A percentile compares a stretch with the other conserved stretches of the same genome.
phyloP scores from a whole-genome alignment of 1,140 invertebrate genomes.

The Prorops nasuta region DNA sequence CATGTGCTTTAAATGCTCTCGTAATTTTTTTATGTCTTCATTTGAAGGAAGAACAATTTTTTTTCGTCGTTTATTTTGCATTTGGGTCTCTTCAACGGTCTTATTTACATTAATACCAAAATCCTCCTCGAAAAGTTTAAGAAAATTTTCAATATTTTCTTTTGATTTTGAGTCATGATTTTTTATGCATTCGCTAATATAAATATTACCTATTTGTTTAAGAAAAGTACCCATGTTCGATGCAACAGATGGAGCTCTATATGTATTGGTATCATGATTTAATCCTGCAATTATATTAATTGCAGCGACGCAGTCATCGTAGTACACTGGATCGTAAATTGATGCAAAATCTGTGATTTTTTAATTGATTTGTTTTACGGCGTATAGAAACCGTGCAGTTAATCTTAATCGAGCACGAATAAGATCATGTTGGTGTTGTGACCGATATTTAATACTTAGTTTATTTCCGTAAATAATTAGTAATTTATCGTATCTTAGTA shows the following conservation, averaged over 20 bases:
- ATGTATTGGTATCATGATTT: slow-evolving; percentile 8
- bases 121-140: slow-evolving; percentile 20
- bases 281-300: slow-evolving; percentile 20
- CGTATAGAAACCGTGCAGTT: slow-evolving; percentile 11
- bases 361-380: no score
- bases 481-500: slow-evolving; percentile 10
- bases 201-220: slow-evolving; percentile 18
- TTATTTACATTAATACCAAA: slow-evolving; percentile 21
- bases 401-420: slow-evolving; percentile 13
- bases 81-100: slow-evolving; percentile 20
- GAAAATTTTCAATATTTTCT: slow-evolving; percentile 14
- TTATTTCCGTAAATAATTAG: slow-evolving; percentile 18
- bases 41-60: slow-evolving; percentile 15
- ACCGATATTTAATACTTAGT: slow-evolving; percentile 15
- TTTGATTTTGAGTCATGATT: slow-evolving; percentile 2
- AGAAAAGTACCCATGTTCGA: slow-evolving; percentile 19
- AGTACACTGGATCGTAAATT: slow-evolving; percentile 16
- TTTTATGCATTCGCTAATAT: slow-evolving; percentile 14
- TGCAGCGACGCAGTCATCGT: slow-evolving; percentile 6
- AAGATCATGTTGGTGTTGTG: slow-evolving; percentile 12
- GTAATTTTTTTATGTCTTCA: slow-evolving; percentile 20
- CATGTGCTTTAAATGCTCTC: slow-evolving; percentile 12
- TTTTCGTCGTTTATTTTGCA: slow-evolving; percentile 17
- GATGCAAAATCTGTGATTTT: slow-evolving; percentile 4
- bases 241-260: slow-evolving; percentile 13